Evolutionary conservation across 2,113 vertebrate genomes (phyloP).

Genomic region (Pterocles orientalis): DNA sequence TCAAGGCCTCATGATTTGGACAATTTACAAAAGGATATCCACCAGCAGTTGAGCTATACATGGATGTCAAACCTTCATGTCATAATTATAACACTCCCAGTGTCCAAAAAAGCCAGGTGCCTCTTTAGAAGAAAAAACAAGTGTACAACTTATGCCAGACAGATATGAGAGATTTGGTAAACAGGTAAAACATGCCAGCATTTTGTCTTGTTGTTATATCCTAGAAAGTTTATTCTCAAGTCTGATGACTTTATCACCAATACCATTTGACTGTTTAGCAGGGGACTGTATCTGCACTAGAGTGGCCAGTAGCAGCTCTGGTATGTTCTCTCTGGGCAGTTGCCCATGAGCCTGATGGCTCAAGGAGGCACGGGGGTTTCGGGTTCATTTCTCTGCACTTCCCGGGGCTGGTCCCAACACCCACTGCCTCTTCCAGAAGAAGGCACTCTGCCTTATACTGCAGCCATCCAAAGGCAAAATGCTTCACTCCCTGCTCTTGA

Average conservation of each 20-base stretch:
- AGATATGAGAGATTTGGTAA: background rate
- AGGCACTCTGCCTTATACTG: background rate
- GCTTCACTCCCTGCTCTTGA: background rate
- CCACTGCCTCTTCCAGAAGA: background rate
- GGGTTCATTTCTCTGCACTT: background rate
- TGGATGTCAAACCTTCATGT: background rate
- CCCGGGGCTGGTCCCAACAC: background rate
- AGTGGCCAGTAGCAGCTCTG: background rate
- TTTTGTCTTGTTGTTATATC: background rate
- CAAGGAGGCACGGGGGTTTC: rapidly evolving
- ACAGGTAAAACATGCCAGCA: background rate
- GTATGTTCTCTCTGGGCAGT: background rate
- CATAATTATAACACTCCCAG: background rate
- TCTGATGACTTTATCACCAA: background rate
- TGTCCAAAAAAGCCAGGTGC: background rate
- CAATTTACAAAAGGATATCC: conserved; percentile 1
- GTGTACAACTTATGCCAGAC: background rate
- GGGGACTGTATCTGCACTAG: too few species aligned
- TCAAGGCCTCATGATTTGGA: background rate
- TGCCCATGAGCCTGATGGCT: background rate
- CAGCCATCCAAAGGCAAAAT: background rate
- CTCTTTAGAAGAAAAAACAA: background rate
- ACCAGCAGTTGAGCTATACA: background rate
- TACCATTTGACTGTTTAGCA: rapidly evolving
- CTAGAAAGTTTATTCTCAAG: too few species aligned